Percentiles rank a stretch among this genome's conserved stretches.
phyloP scores from a whole-genome alignment of 2,797 vertebrate species.

The Cossypha caffra region DNA sequence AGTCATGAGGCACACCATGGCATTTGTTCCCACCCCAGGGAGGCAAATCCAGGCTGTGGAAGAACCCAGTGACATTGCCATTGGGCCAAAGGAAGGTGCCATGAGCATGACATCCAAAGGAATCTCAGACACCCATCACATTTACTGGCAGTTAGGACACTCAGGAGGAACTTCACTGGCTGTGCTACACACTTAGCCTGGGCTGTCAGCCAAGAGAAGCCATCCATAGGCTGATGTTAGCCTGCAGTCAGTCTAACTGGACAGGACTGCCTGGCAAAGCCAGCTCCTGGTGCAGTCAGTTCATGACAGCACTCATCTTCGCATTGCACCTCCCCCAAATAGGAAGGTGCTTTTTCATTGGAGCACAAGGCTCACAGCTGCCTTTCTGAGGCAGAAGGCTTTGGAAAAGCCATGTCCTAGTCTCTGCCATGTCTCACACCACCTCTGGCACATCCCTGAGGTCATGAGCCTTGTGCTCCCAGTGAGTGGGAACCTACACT shows the following conservation, averaged over 20 bases:
- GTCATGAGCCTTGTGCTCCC: not conserved
- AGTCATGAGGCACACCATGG: not conserved
- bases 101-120: not conserved
- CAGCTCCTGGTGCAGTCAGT: not conserved
- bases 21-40: not conserved
- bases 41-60: not conserved
- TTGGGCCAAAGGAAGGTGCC: not conserved
- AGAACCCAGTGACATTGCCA: not conserved
- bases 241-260: not conserved
- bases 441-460: not conserved
- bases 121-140: not conserved
- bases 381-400: not conserved
- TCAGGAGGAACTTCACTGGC: not conserved
- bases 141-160: not conserved
- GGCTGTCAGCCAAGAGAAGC: not conserved
- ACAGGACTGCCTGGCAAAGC: not conserved
- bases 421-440: not conserved
- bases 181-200: not conserved
- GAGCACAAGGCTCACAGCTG: not conserved
- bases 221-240: not conserved
- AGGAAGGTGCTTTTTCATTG: not conserved
- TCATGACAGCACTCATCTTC: not conserved
- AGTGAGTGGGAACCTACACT: not conserved
- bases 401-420: not conserved
- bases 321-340: not conserved